phyloP scores from a whole-genome alignment of 2,797 vertebrate genomes.

The Pseudocheirus occidentalis region DNA sequence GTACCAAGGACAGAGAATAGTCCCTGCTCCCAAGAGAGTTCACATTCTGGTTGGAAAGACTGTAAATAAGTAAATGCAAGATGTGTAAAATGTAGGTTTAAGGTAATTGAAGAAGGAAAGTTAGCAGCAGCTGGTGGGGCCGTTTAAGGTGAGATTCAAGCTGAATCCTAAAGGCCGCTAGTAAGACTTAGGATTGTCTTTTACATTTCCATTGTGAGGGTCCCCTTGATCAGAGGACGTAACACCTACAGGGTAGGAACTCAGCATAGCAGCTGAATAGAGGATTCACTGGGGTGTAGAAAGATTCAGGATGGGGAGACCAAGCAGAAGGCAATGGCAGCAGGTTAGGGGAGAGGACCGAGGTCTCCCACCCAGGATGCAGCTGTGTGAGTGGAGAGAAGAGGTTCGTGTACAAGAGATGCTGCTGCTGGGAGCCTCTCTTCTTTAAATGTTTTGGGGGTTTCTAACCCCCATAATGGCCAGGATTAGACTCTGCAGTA shows the following conservation, averaged over 20 bases:
- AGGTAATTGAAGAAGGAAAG: not conserved
- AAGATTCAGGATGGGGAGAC: not conserved
- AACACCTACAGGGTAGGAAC: not conserved
- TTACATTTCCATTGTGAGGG: too few species aligned
- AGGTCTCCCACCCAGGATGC: not conserved
- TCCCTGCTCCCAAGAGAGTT: not conserved
- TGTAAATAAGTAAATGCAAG: not conserved
- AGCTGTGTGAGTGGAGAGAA: not conserved
- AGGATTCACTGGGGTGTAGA: not conserved
- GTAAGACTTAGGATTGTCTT: too few species aligned
- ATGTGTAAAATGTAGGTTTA: not conserved
- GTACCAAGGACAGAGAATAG: not conserved
- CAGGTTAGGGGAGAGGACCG: not conserved
- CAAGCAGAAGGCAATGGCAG: not conserved
- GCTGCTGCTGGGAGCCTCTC: not conserved
- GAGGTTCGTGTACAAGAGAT: not conserved
- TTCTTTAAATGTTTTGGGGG: not conserved
- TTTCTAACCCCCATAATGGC: not conserved
- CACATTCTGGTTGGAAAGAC: not conserved
- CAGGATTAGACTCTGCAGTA: not conserved
- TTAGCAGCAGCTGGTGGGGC: too few species aligned
- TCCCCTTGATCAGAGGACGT: too few species aligned
- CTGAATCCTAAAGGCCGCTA: too few species aligned
- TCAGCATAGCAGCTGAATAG: not conserved
- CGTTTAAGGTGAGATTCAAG: too few species aligned